phyloP scores from a whole-genome alignment of 2,797 vertebrate species.

The Harpagifer antarcticus region DNA sequence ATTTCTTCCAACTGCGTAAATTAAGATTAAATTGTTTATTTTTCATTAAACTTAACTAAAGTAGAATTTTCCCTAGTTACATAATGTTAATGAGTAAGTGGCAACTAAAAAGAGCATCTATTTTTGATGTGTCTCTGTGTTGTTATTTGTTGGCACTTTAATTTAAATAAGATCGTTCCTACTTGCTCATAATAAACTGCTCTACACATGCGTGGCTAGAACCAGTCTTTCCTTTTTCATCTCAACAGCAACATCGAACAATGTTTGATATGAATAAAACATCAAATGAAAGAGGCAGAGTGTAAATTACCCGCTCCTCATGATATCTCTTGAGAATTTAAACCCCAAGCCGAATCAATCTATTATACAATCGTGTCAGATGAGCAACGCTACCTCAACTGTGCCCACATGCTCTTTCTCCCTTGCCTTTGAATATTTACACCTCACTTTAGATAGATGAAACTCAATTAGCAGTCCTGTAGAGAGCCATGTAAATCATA shows the following conservation, averaged over 20 bases:
- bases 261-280: constrained; percentile 47
- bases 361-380: constrained; percentile 15
- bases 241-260: constrained; percentile 16
- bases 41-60: background rate
- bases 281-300: constrained; percentile 18
- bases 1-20: background rate
- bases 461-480: constrained; percentile 48
- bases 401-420: background rate
- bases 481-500: constrained; percentile 51
- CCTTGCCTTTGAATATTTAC: constrained; percentile 19
- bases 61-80: background rate
- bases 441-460: constrained; percentile 42
- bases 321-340: constrained; percentile 23
- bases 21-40: background rate
- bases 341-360: constrained; percentile 14
- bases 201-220: constrained; percentile 2
- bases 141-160: constrained; percentile 12
- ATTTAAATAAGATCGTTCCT: constrained; percentile 9
- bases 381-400: background rate
- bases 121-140: background rate
- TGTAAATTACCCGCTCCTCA: constrained; percentile 29
- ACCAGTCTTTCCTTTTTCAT: constrained; percentile 8
- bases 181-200: constrained; percentile 47
- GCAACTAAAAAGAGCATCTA: background rate
- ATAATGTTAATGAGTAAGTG: background rate